These are phyloP conservation scores for Apteryx mantelli DNA, from an alignment of 2,113 vertebrate genomes.

Conservation along the genomic window DNA sequence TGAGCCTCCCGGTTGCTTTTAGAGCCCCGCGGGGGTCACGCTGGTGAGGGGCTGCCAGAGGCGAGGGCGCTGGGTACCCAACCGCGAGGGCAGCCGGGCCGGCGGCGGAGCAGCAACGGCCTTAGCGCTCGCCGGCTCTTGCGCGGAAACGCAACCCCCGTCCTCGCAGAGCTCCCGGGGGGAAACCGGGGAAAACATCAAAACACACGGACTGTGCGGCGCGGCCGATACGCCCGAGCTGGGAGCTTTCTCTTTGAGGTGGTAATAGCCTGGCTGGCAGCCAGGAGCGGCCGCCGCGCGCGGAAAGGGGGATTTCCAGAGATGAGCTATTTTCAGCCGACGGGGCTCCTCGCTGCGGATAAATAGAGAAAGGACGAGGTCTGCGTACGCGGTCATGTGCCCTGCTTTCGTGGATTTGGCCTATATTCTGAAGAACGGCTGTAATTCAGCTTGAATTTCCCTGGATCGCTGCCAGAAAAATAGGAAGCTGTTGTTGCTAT, in stretches of 20 bases:
- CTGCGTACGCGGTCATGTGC: slow-evolving; percentile 36
- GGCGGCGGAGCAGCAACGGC: no score
- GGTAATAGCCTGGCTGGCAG: slow-evolving; percentile 39
- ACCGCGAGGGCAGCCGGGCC: no score
- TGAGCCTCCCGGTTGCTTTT: neutral
- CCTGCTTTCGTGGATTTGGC: slow-evolving; percentile 73
- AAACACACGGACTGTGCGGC: no score
- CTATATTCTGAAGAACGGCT: slow-evolving; percentile 87
- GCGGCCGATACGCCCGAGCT: no score
- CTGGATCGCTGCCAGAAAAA: slow-evolving; percentile 85
- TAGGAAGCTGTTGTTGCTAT: slow-evolving; percentile 86
- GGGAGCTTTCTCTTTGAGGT: slow-evolving; percentile 53
- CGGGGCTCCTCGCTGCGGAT: slow-evolving; percentile 8
- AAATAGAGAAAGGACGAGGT: slow-evolving; percentile 44
- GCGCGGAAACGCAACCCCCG: no score
- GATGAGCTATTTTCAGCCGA: slow-evolving; percentile 71
- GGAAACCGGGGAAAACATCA: no score
- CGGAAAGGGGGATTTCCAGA: slow-evolving; percentile 54
- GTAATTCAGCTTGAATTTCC: slow-evolving; percentile 84
- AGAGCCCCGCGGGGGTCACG: neutral
- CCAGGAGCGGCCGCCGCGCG: slow-evolving; percentile 25
- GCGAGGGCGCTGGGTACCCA: no score
- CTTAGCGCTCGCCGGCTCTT: no score
- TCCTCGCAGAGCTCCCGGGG: no score
- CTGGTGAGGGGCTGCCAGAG: no score